phyloP scores from a whole-genome alignment of 2,113 vertebrate species.

The Coturnix japonica region DNA sequence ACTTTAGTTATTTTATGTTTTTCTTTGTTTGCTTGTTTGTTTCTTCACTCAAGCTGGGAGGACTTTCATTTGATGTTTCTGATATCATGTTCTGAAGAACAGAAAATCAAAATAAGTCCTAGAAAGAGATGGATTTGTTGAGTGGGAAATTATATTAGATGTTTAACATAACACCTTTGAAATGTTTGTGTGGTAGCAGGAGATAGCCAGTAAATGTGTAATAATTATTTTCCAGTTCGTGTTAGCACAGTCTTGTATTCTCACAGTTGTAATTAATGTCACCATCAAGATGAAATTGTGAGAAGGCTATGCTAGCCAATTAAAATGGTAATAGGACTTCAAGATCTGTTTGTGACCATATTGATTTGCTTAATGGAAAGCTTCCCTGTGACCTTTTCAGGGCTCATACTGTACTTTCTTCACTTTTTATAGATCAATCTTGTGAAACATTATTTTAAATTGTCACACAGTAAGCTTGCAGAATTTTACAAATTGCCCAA shows the following conservation, averaged over 20 bases:
- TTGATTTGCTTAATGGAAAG: constrained; percentile 39
- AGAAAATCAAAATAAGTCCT: background rate
- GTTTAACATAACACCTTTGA: background rate
- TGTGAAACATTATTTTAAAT: constrained; percentile 44
- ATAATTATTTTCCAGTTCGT: constrained; percentile 40
- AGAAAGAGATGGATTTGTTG: background rate
- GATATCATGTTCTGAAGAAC: background rate
- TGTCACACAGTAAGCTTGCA: constrained; percentile 13
- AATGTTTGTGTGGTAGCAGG: background rate
- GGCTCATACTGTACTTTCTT: constrained; percentile 23
- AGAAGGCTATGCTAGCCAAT: constrained; percentile 24
- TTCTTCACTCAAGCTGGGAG: background rate
- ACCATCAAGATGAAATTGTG: background rate
- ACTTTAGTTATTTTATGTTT: background rate
- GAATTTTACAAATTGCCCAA: constrained; percentile 32
- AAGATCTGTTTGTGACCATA: constrained; percentile 30
- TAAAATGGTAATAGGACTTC: constrained; percentile 18
- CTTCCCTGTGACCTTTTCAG: constrained; percentile 21
- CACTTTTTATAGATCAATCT: constrained; percentile 22
- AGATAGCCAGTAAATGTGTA: background rate
- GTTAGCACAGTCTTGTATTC: background rate
- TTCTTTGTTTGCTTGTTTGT: background rate
- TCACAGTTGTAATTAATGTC: background rate
- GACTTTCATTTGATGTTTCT: background rate
- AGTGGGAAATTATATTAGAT: background rate